Percentiles rank a stretch among this genome's conserved stretches.
Conservation (phyloP, 2,113 vertebrate genomes). For the Chaetodon trifascialis region DNA sequence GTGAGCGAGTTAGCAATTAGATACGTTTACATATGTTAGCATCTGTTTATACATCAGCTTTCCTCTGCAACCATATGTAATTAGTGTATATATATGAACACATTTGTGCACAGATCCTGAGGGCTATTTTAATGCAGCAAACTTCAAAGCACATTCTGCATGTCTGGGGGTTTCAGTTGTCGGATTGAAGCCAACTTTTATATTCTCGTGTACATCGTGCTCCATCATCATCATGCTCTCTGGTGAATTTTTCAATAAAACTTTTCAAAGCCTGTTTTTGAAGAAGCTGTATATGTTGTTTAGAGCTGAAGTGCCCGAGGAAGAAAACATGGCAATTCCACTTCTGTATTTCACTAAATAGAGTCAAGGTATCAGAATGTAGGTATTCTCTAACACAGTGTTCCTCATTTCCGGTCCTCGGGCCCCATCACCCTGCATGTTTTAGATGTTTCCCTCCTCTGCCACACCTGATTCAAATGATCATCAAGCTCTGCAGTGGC, state of each 20-base stretch:
- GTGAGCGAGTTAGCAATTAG: slow-evolving; percentile 13
- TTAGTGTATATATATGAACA: slow-evolving; percentile 46
- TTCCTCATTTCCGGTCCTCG: too few species aligned
- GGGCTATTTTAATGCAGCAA: slow-evolving; percentile 57
- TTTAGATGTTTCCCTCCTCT: too few species aligned
- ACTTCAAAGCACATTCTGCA: slow-evolving; percentile 68
- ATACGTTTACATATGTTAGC: slow-evolving; percentile 24
- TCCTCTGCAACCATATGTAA: slow-evolving; percentile 40
- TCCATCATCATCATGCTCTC: slow-evolving; percentile 39
- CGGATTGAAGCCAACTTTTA: slow-evolving; percentile 41
- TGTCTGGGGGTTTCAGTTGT: slow-evolving; percentile 50
- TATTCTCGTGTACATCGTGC: slow-evolving; percentile 24
- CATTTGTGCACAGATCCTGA: slow-evolving; percentile 49
- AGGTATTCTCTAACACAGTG: not conserved
- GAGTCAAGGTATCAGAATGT: not conserved
- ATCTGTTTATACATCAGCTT: slow-evolving; percentile 16
- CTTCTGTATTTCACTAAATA: not conserved
- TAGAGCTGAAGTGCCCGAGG: slow-evolving; percentile 16
- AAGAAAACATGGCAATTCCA: slow-evolving; percentile 3
- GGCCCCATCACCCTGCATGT: too few species aligned
- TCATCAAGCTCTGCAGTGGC: too few species aligned
- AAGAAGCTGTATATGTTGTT: slow-evolving; percentile 31
- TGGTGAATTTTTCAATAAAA: slow-evolving; percentile 39
- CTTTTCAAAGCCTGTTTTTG: slow-evolving; percentile 22
- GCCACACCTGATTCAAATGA: too few species aligned